Base-by-base conservation (phyloP, 2,113 vertebrate genomes). In the Xiphias gladius region DNA sequence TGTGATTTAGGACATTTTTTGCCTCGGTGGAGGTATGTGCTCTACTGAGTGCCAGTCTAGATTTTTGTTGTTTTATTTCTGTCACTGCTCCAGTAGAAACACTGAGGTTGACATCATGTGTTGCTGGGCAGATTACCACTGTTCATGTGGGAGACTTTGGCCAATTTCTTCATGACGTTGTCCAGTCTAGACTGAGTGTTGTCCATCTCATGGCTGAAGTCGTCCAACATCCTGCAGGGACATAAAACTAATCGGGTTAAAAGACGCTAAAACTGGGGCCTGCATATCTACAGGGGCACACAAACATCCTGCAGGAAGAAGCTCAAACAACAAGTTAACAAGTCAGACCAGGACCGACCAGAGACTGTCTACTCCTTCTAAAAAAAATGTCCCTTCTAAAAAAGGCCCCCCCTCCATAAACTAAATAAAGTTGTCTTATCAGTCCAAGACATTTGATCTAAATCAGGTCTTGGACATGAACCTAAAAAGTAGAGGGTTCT, bases 141-240 rank as follows among this genome's bases (percentile, higher is more conserved):
- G 6, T 97, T 99, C 98, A 99, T 99, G 94, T 98, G 98, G 78
- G 98, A 99, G 35, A 99, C 97, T 90, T 99, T 99, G 32, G 98
- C 97, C 50, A 99, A 95, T 84, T 99, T 99, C 96, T 99, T 99
- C 97, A 99, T 98, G 74, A 99, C 97, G 0, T 97, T 99, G 91
- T 99, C 98, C 54, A 99, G 93, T 83, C 97, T 96, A 0, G 98
- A 98, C 24, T 99, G 98, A 43, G 97, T 97, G 92, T 93, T 97
- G 93, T 99, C 98, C 88, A 99, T 67, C 78, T 99, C 98, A 0
- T 99, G 97, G 43, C 96, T 94, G 88, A 99, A 99, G 84, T 99
- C 98, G 0, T 99, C 98, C 93, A 99, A 78, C 97, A 99, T 99
- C 75, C 98, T 99, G 87, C 57, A 90, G 65, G 55, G 35, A 55